Evolutionary conservation across 2,797 vertebrate species (phyloP), one percentile per base, ranked within the genome.

Genomic region (Poecilia picta): DNA sequence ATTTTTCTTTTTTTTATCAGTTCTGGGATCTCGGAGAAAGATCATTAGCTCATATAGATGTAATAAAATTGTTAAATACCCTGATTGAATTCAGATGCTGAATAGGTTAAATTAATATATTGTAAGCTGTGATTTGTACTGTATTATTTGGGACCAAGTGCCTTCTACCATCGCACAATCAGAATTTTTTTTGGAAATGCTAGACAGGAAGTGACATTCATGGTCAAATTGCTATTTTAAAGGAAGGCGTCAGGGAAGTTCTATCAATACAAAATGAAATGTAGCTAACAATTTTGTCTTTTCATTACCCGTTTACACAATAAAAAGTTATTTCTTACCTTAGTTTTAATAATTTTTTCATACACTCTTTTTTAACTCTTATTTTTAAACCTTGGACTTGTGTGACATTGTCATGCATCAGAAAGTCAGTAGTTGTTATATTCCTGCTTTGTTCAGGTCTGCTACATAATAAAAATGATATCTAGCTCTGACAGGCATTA

Each of bases 1-100:
- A 2, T 71, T 45, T n/a, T 7, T n/a, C 0, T 71, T 45, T n/a
- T n/a, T 45, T 20, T 45, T 81, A 89, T 72, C 76, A 81, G 75
- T 25, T 59, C 11, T 7, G 8, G 10, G 12, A 36, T 23, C 20
- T 49, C 20, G 23, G 46, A 39, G 45, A 51, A 53, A 2, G 13
- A 71, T 8, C 2, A 45, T n/a, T 71, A 8, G 39, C 41, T 71
- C 25, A 71, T 8, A 16, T 7, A 7, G 39, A 70, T 16, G 23
- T n/a, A 46, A 16, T 28, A 11, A 28, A 6, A 41, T 70, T 70
- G 23, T 41, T 68, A 41, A 68, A 68, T 39, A 11, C 16, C 16
- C 10, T 39, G 7, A 41, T 11, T 41, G 20, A 68, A 25, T 41
- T 41, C 16, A 68, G 36, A 3, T 23, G 36, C 31, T 68, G 36